Evolutionary conservation across 2,888 invertebrate genomes (phyloP), one percentile per base, ranked within the genome.

Genomic region (Synanthedon andrenaeformis): DNA sequence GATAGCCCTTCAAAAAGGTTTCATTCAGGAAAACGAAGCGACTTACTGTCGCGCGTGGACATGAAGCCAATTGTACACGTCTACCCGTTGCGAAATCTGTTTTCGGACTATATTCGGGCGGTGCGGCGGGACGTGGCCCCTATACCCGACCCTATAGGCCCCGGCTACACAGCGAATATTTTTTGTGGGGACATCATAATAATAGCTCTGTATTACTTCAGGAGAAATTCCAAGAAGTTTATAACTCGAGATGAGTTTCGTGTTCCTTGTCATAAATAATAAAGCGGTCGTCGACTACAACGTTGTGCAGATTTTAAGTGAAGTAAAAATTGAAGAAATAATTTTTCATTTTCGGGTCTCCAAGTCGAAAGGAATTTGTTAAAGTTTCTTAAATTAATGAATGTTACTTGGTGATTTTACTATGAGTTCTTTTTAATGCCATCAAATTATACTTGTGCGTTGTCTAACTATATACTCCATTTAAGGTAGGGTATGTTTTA

Each of bases 161-260:
- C 64, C 74, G 23, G 66, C 74, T 64, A 70, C 67, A 76, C 72
- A 61, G 67, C 74, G 79, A 82, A 81, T 80, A 82, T 86, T 87
- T 86, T 86, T 87, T 84, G 85, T 74, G 84, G 85, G 84, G 84
- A 85, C 86, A 84, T 85, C 83, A 85, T 87, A 85, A 87, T 86
- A 86, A 87, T 87, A 84, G 85, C 85, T 83, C 84, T 85, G 84
- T 84, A 85, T 86, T 87, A 87, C 86, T 87, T 83, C 85, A 86
- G 82, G 83, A 85, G 82, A 85, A 87, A 86, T 87, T 86, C 86
- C 86, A 85, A 85, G 86, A 87, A 87, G 85, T 87, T 87, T 87
- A 87, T 87, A 87, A 87, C 86, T 87, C 86, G 86, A 85, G 86
- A 87, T 87, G 86, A 87, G 86, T 86, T 87, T 83, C 84, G 85